These are phyloP conservation scores for Neotoxoptera formosana DNA, from an alignment of 1,140 invertebrate species.

Conservation along the genomic window DNA sequence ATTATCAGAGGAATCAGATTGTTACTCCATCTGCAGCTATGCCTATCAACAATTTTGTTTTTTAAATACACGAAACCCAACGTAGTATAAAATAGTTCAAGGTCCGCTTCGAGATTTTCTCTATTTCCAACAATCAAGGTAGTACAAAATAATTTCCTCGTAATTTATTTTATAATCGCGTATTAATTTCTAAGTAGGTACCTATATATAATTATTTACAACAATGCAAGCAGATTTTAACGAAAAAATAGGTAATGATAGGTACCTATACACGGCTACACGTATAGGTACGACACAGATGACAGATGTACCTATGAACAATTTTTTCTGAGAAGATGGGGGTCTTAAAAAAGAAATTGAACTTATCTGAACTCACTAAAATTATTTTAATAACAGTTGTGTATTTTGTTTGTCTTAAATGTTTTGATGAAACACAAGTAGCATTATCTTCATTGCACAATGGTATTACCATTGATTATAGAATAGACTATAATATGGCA, in stretches of 20 bases:
- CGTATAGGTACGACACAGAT: background rate
- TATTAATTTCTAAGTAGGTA: background rate
- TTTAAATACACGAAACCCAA: background rate
- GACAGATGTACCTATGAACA: background rate
- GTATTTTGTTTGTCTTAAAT: too few species aligned
- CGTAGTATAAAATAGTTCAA: slow-evolving; percentile 29
- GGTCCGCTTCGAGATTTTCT: background rate
- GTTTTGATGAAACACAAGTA: too few species aligned
- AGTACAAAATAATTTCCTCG: background rate
- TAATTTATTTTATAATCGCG: background rate
- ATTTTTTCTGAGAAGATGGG: too few species aligned
- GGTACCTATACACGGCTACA: background rate
- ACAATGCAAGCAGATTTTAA: background rate
- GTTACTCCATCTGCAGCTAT: background rate
- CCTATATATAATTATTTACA: background rate
- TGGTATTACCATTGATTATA: too few species aligned
- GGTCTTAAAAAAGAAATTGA: too few species aligned
- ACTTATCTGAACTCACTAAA: too few species aligned
- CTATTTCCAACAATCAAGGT: background rate
- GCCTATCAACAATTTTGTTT: too few species aligned
- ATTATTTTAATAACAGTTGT: too few species aligned
- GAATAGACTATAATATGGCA: too few species aligned
- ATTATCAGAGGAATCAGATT: background rate
- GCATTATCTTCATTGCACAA: too few species aligned
- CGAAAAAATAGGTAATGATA: background rate